Evolutionary conservation across 2,888 invertebrate genomes (phyloP).

Genomic region (Yponomeuta sedellus): DNA sequence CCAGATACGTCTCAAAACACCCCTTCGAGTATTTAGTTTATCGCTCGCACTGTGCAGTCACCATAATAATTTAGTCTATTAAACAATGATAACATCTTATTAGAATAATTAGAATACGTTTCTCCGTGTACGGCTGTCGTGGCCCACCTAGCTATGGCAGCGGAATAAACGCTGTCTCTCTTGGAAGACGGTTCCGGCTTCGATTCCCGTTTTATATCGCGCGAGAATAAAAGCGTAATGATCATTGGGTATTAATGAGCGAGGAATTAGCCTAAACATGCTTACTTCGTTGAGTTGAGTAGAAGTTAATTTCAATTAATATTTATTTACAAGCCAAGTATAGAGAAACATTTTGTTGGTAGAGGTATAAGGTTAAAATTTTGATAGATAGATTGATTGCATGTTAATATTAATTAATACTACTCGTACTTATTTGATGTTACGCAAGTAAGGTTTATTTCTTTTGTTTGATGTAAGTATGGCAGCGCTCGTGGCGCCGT

Average conservation of each 20-base stretch:
- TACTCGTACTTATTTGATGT: too few species aligned
- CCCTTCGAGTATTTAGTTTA: too few species aligned
- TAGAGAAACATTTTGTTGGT: too few species aligned
- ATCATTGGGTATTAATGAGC: slow-evolving; percentile 8
- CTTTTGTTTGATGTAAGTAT: too few species aligned
- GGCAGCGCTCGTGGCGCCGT: too few species aligned
- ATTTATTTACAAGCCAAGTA: too few species aligned
- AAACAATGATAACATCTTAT: slow-evolving; percentile 18
- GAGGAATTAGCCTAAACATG: neutral
- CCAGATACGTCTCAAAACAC: too few species aligned
- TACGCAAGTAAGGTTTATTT: too few species aligned
- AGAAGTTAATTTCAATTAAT: too few species aligned
- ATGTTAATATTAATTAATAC: too few species aligned
- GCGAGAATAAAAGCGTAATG: slow-evolving; percentile 1
- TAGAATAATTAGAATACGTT: slow-evolving; percentile 20
- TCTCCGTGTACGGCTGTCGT: slow-evolving; percentile 20
- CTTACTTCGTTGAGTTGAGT: neutral
- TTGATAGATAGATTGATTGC: too few species aligned
- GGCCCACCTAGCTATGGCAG: slow-evolving; percentile 36
- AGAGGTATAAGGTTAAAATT: too few species aligned
- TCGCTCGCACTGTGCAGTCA: neutral
- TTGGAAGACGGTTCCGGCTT: slow-evolving; percentile 7
- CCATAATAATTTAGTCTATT: slow-evolving; percentile 13
- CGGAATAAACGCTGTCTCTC: slow-evolving; percentile 33
- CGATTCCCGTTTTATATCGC: slow-evolving; percentile 8